Evolutionary conservation across 2,113 vertebrate genomes (phyloP), one percentile per base, ranked within the genome.

Genomic region (Orycteropus afer): DNA sequence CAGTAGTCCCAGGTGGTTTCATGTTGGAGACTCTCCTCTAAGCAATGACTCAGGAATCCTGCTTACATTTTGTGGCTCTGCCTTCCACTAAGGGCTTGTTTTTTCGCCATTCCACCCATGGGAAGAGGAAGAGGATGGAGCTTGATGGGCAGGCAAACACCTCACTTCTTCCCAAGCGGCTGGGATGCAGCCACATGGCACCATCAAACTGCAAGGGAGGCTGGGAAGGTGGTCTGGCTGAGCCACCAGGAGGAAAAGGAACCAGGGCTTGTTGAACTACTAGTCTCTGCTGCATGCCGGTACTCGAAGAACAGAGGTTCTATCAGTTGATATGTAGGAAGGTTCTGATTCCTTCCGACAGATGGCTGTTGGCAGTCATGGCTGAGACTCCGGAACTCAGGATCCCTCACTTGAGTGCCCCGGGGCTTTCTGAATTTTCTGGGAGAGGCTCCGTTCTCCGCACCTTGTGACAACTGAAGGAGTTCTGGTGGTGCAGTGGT

Each of bases 281-380:
- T 15, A 45, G 51, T 17, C 0, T 47, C 29, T 55, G 23, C 2
- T 8, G 2, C 7, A 1, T 6, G 5, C 13, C 27, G 8, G 84
- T 40, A n/a, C 49, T 53, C 20, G 5, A 23, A 88, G 57, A 77
- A 40, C 0, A 0, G 63, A 5, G 1, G 5, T 11, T 32, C 15
- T 22, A 29, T 5, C 14, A 20, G 25, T 4, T 5, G 40, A 67
- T 76, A 67, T 65, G 49, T 25, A 20, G 9, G 5, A 12, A 13
- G n/a, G 1, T 25, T 69, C 69, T 81, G 67, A 37, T 20, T 53
- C 27, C 45, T 80, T 85, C 22, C 67, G 17, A 40, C 59, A 57
- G 51, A 20, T n/a, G 23, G 34, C 65, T 63, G 59, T 23, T 47
- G 14, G 22, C 6, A 0, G 40, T 84, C 42, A 3, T 6, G 10